These are phyloP conservation scores for Pomacea canaliculata DNA, from an alignment of 2,888 invertebrate genomes.

Conservation along the genomic window DNA sequence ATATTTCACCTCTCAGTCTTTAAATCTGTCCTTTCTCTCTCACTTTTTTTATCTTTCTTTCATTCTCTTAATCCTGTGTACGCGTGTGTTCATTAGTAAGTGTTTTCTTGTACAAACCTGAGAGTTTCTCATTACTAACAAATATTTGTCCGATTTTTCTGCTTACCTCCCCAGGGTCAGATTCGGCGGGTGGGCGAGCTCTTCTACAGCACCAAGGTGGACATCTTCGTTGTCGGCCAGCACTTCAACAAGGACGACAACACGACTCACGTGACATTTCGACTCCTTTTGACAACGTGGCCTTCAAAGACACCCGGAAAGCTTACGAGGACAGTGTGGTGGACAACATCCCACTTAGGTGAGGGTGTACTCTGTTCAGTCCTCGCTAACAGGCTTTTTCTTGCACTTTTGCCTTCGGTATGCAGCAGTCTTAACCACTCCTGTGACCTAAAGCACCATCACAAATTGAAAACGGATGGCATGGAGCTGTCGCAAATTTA, in stretches of 20 bases:
- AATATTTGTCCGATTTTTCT: neutral
- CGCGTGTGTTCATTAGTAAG: conserved; percentile 1
- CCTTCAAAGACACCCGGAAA: conserved; percentile 41
- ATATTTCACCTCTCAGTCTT: neutral
- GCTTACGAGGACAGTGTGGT: conserved; percentile 35
- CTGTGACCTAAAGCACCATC: too few species aligned
- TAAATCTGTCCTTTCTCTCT: neutral
- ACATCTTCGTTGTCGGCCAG: conserved; percentile 83
- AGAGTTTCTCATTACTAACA: neutral
- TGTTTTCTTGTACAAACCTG: neutral
- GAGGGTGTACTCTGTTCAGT: neutral
- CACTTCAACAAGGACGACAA: conserved; percentile 88
- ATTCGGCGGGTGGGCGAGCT: conserved; percentile 91
- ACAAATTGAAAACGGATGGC: too few species aligned
- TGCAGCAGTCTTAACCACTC: too few species aligned
- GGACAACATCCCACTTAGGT: conserved; percentile 45
- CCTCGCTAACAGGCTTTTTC: too few species aligned
- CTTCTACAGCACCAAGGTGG: conserved; percentile 95
- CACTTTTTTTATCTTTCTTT: neutral
- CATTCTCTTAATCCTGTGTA: neutral
- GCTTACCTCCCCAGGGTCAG: conserved; percentile 77
- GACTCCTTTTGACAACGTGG: conserved; percentile 88
- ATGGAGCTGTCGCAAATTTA: too few species aligned
- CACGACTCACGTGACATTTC: conserved; percentile 93
- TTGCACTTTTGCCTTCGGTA: too few species aligned